Conservation (phyloP, 2,113 vertebrate genomes). For the Tricholaema leucomelas region DNA sequence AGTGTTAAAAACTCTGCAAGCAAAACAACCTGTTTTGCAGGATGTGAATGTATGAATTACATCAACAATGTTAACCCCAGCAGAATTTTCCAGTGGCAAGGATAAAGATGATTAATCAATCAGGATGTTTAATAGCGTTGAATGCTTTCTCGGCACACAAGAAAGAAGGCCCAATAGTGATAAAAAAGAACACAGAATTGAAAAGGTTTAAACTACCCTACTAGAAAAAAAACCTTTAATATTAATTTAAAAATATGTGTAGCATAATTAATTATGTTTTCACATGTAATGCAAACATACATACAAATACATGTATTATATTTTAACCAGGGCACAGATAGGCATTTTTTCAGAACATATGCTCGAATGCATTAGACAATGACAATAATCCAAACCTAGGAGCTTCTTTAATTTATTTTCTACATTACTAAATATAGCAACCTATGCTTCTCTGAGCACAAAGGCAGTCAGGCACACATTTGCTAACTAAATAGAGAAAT, state of each 20-base stretch:
- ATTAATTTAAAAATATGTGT: background rate
- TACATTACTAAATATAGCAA: constrained; percentile 8
- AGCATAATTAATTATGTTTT: background rate
- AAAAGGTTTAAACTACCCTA: background rate
- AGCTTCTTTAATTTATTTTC: background rate
- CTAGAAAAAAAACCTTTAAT: background rate
- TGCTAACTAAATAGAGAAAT: background rate
- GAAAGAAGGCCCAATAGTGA: background rate
- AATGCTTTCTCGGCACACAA: background rate
- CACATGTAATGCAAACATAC: background rate
- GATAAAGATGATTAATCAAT: background rate
- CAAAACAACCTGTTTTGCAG: background rate
- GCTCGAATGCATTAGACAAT: background rate
- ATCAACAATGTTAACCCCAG: background rate
- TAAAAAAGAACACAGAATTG: background rate
- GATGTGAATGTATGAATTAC: background rate
- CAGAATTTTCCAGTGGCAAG: background rate
- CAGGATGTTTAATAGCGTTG: background rate
- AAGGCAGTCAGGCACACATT: background rate
- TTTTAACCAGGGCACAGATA: background rate
- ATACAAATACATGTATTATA: background rate
- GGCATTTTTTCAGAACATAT: background rate
- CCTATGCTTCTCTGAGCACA: background rate
- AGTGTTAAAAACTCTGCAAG: background rate
- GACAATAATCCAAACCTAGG: background rate